Conservation (phyloP, 2,888 invertebrate species). For the Drosophila diplacantha region DNA sequence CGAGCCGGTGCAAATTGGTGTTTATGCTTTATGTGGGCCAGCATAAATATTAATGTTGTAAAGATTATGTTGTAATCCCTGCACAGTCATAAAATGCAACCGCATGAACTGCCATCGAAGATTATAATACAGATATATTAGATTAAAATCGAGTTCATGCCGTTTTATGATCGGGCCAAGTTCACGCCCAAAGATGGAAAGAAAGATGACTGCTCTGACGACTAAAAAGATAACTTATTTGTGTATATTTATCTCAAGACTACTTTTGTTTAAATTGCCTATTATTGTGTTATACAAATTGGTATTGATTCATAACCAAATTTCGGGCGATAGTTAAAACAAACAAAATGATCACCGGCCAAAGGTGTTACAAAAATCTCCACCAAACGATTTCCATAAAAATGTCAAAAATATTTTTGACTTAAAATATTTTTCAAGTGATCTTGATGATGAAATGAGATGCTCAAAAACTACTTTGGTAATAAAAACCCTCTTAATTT, state of each 20-base stretch:
- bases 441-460: not conserved
- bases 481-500: no score
- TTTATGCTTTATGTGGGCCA: constrained; percentile 61
- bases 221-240: not conserved
- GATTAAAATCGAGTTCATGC: constrained; percentile 46
- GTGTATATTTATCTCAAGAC: constrained; percentile 4
- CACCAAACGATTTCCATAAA: not conserved
- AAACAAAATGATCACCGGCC: constrained; percentile 4
- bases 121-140: constrained; percentile 39
- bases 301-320: constrained; percentile 30
- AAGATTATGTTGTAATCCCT: constrained; percentile 50
- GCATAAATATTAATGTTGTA: constrained; percentile 57
- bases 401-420: constrained; percentile 3
- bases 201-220: not conserved
- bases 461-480: not conserved
- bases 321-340: constrained; percentile 16
- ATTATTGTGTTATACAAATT: constrained; percentile 28
- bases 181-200: constrained; percentile 40
- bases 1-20: constrained; percentile 51
- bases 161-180: constrained; percentile 12
- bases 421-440: not conserved
- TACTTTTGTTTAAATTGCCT: constrained; percentile 10
- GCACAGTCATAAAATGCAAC: constrained; percentile 46
- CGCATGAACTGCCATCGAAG: constrained; percentile 45
- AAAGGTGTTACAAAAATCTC: constrained; percentile 3